Evolutionary conservation across 2,888 invertebrate species (phyloP).

Genomic region (Melanostoma scalare): DNA sequence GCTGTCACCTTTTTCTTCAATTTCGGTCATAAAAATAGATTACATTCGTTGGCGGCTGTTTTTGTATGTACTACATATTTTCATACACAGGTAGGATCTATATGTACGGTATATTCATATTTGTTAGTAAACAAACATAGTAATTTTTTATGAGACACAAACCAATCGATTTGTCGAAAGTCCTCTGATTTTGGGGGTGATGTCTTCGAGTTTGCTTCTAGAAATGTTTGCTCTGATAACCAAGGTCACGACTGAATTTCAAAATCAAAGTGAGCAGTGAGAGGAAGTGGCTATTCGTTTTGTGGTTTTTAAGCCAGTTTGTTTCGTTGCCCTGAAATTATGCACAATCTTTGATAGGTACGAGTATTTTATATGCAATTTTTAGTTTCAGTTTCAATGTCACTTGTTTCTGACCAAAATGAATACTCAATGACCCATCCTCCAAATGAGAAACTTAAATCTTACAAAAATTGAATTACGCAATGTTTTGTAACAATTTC

Average conservation of each 20-base stretch:
- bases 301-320: no score
- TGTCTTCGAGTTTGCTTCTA: neutral
- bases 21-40: conserved; percentile 28
- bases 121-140: conserved; percentile 62
- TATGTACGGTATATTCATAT: neutral
- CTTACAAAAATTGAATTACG: conserved; percentile 7
- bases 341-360: no score
- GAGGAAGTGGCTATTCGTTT: no score
- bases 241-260: conserved; percentile 38
- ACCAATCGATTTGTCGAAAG: conserved; percentile 27
- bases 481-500: conserved; percentile 6
- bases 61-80: neutral
- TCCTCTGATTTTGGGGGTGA: conserved; percentile 1
- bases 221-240: neutral
- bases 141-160: neutral
- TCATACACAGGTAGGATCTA: neutral
- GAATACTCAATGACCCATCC: no score
- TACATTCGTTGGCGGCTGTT: conserved; percentile 11
- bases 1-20: neutral
- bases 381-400: no score
- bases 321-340: no score
- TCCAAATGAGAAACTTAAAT: neutral
- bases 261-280: no score
- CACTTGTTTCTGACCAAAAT: no score
- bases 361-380: no score